Evolutionary conservation across 2,113 vertebrate genomes (phyloP), one percentile per base, ranked within the genome.

Genomic region (Arizona elegans): DNA sequence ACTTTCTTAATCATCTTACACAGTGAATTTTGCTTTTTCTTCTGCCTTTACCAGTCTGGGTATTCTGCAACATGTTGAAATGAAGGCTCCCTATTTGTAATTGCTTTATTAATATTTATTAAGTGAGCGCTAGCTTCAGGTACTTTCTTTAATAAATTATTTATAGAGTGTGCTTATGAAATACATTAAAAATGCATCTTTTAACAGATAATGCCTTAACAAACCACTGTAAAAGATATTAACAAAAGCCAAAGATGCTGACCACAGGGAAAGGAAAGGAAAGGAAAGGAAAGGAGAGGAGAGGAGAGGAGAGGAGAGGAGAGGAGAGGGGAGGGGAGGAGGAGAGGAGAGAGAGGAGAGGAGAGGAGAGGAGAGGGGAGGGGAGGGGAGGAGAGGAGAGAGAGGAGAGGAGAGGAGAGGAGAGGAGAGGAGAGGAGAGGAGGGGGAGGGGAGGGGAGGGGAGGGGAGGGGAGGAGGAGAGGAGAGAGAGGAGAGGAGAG

Each of bases 111-210:
- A 94, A 98, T 98, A 98, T 96, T 98, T 97, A 97, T 97, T 97
- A 97, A 96, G 96, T 96, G 96, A 97, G 97, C 95, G 53, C 96
- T 97, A 97, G 96, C 94, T 97, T 94, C 97, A 96, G 97, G 96
- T 97, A 97, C 95, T 94, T 97, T 96, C 95, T 96, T 97, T 96
- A 95, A 94, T 96, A 97, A 97, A 95, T 98, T 97, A 98, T 98
- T 98, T 97, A 97, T 97, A 97, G 95, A 19, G 94, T 94, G 87
- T 90, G 93, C 95, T 93, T 97, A 97, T 97, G 97, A 97, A 97
- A 95, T 95, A 96, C 97, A 98, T 98, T 98, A 98, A 98, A 97
- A 98, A 98, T 97, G 97, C 97, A 98, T 98, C 95, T 93, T 97
- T 96, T 97, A 97, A 97, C 97, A 98, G 97, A 97, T 93, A 95